These are phyloP conservation scores for Xenotilapia flavipinnis DNA, from an alignment of 2,113 vertebrate genomes.

Conservation along the genomic window DNA sequence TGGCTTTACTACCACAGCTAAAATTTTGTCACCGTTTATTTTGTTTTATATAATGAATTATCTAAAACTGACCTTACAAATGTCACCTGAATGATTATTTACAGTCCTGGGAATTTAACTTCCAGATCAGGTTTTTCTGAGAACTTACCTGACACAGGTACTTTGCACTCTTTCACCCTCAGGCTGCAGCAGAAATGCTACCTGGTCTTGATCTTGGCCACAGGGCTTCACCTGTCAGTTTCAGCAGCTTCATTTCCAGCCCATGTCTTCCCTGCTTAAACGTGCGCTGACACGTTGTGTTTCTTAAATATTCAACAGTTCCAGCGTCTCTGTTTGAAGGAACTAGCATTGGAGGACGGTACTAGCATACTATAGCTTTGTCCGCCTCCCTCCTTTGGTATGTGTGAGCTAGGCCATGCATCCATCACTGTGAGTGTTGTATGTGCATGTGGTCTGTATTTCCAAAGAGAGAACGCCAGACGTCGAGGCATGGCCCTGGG, in stretches of 20 bases:
- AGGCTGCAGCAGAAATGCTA: not conserved
- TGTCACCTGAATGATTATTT: not conserved
- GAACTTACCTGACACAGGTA: not conserved
- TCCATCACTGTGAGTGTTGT: not conserved
- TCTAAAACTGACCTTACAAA: not conserved
- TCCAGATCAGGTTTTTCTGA: not conserved
- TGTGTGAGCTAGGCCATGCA: slow-evolving; percentile 1
- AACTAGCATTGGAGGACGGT: not conserved
- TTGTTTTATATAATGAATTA: not conserved
- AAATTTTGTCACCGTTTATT: not conserved
- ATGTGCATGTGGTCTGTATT: slow-evolving; percentile 32
- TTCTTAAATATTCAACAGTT: slow-evolving; percentile 3
- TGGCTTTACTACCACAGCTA: not conserved
- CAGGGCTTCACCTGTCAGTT: slow-evolving; percentile 31
- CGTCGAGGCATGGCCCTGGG: slow-evolving; percentile 40
- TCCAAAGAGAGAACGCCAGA: slow-evolving; percentile 47
- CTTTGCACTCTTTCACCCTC: not conserved
- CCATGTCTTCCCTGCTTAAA: slow-evolving; percentile 3
- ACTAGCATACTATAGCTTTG: not conserved
- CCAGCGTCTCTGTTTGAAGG: slow-evolving; percentile 9
- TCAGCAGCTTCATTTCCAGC: not conserved
- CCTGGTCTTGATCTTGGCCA: slow-evolving; percentile 4
- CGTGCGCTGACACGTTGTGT: slow-evolving; percentile 8
- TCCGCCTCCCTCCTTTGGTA: not conserved
- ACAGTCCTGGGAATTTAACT: not conserved